These are phyloP conservation scores for Nannoperca australis DNA, from an alignment of 2,797 vertebrate genomes.

Conservation along the genomic window DNA sequence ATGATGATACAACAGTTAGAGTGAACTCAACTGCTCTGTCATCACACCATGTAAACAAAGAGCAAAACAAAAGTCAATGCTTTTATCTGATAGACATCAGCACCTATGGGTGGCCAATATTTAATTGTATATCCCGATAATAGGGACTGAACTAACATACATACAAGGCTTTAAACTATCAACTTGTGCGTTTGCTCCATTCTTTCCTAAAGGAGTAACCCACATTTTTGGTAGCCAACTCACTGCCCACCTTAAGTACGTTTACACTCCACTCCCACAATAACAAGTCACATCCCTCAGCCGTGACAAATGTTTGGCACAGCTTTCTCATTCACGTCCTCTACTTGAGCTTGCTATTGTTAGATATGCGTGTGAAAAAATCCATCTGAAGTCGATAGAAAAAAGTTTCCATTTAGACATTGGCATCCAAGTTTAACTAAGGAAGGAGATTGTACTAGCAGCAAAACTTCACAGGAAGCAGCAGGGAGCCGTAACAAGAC, in stretches of 20 bases:
- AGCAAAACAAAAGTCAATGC: not conserved
- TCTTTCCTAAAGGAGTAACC: not conserved
- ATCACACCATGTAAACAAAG: not conserved
- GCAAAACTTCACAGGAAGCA: conserved; percentile 54
- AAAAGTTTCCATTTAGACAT: conserved; percentile 50
- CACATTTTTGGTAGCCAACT: not conserved
- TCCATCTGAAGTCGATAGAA: not conserved
- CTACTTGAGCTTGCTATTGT: conserved; percentile 41
- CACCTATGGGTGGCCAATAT: not conserved
- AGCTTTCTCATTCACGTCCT: conserved; percentile 23
- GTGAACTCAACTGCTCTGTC: not conserved
- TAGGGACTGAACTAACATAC: not conserved
- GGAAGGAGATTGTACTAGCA: conserved; percentile 54
- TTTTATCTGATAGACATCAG: not conserved
- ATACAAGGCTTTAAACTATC: not conserved
- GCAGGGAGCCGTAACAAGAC: conserved; percentile 34
- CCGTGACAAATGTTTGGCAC: no score
- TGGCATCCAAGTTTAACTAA: conserved; percentile 59
- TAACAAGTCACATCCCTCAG: conserved; percentile 27
- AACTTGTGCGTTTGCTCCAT: not conserved
- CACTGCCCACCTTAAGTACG: conserved; percentile 5
- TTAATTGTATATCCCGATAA: no score
- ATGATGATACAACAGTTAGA: not conserved
- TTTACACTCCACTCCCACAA: conserved; percentile 8
- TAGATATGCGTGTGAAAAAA: conserved; percentile 51